These are phyloP conservation scores for Camponotus floridanus DNA, from an alignment of 1,140 invertebrate genomes.

Conservation along the genomic window DNA sequence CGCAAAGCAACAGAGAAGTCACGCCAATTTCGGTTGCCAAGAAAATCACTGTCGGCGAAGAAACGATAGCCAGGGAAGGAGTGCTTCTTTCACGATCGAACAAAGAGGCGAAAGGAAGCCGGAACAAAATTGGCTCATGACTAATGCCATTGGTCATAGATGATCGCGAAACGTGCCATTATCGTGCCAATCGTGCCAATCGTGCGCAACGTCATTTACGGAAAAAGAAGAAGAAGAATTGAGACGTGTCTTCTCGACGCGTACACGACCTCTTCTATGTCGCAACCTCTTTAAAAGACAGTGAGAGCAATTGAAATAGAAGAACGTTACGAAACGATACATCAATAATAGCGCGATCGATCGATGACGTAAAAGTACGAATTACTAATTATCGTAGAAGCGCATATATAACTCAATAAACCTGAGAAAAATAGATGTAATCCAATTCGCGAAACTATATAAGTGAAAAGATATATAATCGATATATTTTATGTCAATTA, in stretches of 20 bases:
- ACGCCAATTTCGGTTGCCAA: slow-evolving; percentile 52
- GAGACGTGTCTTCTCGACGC: slow-evolving; percentile 25
- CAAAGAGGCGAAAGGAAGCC: slow-evolving; percentile 40
- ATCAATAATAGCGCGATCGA: slow-evolving; percentile 22
- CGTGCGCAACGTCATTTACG: slow-evolving; percentile 28
- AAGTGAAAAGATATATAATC: background rate
- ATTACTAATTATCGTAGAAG: slow-evolving; percentile 25
- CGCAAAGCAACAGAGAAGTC: slow-evolving; percentile 50
- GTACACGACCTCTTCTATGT: slow-evolving; percentile 22
- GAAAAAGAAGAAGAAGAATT: slow-evolving; percentile 48
- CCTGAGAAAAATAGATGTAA: background rate
- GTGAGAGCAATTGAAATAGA: slow-evolving; percentile 40
- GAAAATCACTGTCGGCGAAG: background rate
- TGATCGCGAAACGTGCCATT: slow-evolving; percentile 47
- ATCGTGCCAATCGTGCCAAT: slow-evolving; percentile 25
- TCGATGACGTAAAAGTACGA: slow-evolving; percentile 12
- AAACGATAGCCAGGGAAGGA: background rate
- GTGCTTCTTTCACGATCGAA: slow-evolving; percentile 26
- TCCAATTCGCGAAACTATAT: background rate
- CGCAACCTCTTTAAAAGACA: slow-evolving; percentile 32
- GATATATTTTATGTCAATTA: background rate
- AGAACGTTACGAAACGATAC: slow-evolving; percentile 15
- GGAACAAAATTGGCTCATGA: slow-evolving; percentile 58
- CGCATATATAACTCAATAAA: background rate
- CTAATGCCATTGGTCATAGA: slow-evolving; percentile 51